Evolutionary conservation across 2,113 vertebrate species (phyloP).

Genomic region (Platichthys flesus): DNA sequence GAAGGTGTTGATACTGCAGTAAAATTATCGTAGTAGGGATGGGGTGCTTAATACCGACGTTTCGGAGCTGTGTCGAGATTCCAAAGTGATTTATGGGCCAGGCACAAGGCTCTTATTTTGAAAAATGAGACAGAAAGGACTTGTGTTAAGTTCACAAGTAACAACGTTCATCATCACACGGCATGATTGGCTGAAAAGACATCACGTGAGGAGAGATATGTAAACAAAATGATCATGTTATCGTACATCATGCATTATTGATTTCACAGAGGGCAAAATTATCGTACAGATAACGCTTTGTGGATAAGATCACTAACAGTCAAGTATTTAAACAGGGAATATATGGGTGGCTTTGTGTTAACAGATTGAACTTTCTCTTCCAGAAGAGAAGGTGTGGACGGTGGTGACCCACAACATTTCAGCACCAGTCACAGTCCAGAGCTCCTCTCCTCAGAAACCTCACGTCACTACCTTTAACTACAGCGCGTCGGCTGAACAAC

Average conservation of each 20-base stretch:
- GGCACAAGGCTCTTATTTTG: too few species aligned
- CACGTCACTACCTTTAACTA: slow-evolving; percentile 89
- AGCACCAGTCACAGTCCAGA: slow-evolving; percentile 83
- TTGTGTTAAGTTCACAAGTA: too few species aligned
- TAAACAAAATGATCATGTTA: too few species aligned
- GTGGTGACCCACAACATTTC: slow-evolving; percentile 88
- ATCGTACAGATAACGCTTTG: not conserved
- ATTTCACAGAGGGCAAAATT: not conserved
- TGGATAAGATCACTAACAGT: not conserved
- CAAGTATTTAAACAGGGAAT: not conserved
- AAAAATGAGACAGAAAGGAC: too few species aligned
- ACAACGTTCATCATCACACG: too few species aligned
- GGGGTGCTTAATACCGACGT: too few species aligned
- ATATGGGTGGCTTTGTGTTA: not conserved
- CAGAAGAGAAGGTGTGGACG: slow-evolving; percentile 95
- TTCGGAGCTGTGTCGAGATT: too few species aligned
- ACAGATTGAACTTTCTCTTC: not conserved
- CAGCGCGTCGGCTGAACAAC: slow-evolving; percentile 85
- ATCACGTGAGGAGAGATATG: too few species aligned
- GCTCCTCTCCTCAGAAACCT: slow-evolving; percentile 79
- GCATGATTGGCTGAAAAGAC: too few species aligned
- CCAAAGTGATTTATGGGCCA: too few species aligned
- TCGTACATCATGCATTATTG: too few species aligned
- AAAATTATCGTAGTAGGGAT: not conserved
- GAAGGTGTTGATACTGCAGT: too few species aligned